Conservation (phyloP, 2,113 vertebrate genomes). For the Engystomops pustulosus region DNA sequence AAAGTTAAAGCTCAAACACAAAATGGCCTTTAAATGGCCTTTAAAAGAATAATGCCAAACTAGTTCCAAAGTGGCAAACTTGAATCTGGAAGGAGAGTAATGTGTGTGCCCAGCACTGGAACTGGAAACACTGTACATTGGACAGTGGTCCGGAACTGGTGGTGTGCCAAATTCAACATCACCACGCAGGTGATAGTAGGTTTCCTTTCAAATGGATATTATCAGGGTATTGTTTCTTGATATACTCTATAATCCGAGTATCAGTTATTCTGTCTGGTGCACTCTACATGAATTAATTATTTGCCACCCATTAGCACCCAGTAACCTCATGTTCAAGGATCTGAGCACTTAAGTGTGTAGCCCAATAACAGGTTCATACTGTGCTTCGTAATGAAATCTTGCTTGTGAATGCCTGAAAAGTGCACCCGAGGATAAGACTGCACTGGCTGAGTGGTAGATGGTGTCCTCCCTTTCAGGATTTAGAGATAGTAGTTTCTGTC, state of each 20-base stretch:
- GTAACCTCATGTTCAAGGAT: neutral
- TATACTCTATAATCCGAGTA: neutral
- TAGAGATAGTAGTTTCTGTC: neutral
- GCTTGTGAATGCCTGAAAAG: neutral
- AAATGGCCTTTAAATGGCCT: no score
- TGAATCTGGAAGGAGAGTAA: no score
- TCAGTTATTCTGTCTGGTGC: constrained; percentile 10
- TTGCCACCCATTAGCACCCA: neutral
- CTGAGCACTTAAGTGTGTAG: neutral
- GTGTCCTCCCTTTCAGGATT: neutral
- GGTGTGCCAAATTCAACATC: no score
- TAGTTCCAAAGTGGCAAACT: no score
- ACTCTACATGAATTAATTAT: neutral
- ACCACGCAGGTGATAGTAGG: no score
- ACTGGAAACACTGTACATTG: no score
- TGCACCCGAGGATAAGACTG: neutral
- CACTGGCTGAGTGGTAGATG: neutral
- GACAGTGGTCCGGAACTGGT: no score
- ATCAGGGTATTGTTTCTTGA: neutral
- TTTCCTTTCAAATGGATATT: no score
- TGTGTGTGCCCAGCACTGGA: no score
- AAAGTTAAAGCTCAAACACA: no score
- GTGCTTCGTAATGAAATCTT: neutral
- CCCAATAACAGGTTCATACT: neutral
- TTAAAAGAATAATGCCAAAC: no score